phyloP scores from a whole-genome alignment of 2,888 invertebrate genomes.

The Caenorhabditis macrosperma region DNA sequence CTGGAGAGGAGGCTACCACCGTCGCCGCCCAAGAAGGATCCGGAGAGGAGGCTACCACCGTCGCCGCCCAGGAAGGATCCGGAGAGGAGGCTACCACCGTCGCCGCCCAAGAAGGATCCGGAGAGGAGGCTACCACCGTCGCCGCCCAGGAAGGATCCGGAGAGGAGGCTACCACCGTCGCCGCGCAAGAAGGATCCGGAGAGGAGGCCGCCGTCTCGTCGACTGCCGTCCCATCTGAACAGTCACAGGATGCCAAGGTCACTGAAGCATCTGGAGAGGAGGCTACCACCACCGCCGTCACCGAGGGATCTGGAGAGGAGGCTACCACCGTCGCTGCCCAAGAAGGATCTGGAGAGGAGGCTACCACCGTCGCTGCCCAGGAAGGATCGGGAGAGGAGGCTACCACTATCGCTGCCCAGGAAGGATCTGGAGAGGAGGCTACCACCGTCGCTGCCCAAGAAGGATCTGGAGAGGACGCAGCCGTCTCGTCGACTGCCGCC shows the following conservation, averaged over 20 bases:
- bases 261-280: slow-evolving; percentile 51
- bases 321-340: slow-evolving; percentile 16
- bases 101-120: slow-evolving; percentile 29
- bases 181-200: slow-evolving; percentile 15
- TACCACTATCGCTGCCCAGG: slow-evolving; percentile 19
- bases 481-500: slow-evolving; percentile 12
- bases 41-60: slow-evolving; percentile 43
- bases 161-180: slow-evolving; percentile 32
- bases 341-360: slow-evolving; percentile 39
- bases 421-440: slow-evolving; percentile 19
- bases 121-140: slow-evolving; percentile 30
- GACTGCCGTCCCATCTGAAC: slow-evolving; percentile 20
- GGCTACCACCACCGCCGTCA: slow-evolving; percentile 8
- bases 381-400: slow-evolving; percentile 42
- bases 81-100: slow-evolving; percentile 50
- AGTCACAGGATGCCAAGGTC: not conserved
- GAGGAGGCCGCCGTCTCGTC: slow-evolving; percentile 49
- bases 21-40: slow-evolving; percentile 18
- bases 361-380: slow-evolving; percentile 23
- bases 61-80: slow-evolving; percentile 20
- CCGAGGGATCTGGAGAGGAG: slow-evolving; percentile 47
- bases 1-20: slow-evolving; percentile 34
- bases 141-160: slow-evolving; percentile 31
- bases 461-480: slow-evolving; percentile 38
- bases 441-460: slow-evolving; percentile 35